Base-by-base conservation (phyloP, 2,113 vertebrate species). In the Chlorocebus sabaeus region DNA sequence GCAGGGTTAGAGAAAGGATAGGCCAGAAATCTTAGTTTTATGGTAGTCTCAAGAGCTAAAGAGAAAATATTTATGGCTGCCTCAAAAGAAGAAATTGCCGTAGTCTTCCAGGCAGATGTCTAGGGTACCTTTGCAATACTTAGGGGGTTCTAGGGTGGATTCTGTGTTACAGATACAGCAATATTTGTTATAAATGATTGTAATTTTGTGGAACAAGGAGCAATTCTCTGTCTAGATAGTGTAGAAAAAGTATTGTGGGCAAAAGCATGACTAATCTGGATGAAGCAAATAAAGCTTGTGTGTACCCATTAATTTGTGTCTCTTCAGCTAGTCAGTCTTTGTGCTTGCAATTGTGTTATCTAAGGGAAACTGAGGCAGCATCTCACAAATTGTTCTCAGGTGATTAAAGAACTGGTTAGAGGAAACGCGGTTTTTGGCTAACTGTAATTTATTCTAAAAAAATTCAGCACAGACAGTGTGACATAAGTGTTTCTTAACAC, bases 161-260 rank as follows among this genome's bases (percentile, higher is more conserved):
- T 10, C 45, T 70, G 12, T 18, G 67, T 55, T 76, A 67, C 22
- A 11, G 64, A 64, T 18, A 35, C 55, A 80, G 55, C 59, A 70
- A 43, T 86, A 92, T 94, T 55, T 96, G 86, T 97, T 96, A 97
- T 88, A 96, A 85, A 97, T 94, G 85, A 30, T 6, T 55, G 64
- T 90, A 79, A 96, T 97, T 96, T 96, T 91, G 50, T 79, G 93
- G 75, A 91, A 89, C 52, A 82, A 90, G 78, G 38, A 95, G 18
- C 1, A n/a, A 67, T 43, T 89, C 92, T 96, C 64, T 90, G 11
- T 82, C n/a, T 3, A 83, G 18, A 90, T 11, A 64, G 80, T 87
- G 10, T 55, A 75, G 61, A 61, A 84, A 48, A 95, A 85, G 18
- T 93, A 52, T 82, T 78, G 64, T 61, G 48, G 82, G 52, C 45